Base-by-base conservation (phyloP, 2,113 vertebrate genomes). In the Forbesichthys papilliferus region DNA sequence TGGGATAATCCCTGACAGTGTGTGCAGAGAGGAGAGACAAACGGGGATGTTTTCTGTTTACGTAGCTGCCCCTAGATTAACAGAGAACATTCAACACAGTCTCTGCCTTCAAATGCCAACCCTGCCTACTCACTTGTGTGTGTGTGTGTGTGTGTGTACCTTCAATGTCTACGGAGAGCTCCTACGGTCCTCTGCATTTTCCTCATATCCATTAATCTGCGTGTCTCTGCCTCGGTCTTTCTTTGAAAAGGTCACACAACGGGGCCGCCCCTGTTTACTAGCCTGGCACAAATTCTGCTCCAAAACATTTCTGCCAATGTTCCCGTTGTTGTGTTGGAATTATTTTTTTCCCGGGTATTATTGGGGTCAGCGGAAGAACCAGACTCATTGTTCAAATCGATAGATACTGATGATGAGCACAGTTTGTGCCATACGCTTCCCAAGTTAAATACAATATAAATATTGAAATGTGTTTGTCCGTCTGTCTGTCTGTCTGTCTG, bases 31-130 rank as follows among this genome's bases (percentile, higher is more conserved):
- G 46, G 47, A 12, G 47, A 20, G 61, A 4, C 11, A 49, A 69
- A 66, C 55, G 58, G 69, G 42, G 68, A 66, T 73, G 54, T 75
- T 78, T 63, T 73, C 53, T 73, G 63, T 82, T 75, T 48, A 68
- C n/a, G 64, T 49, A 58, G 62, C 42, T 66, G 34, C 34, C 51
- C 7, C 51, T 58, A 27, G 55, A 71, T 74, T 85, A 74, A 48
- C 54, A 11, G 68, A 64, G 34, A 57, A 66, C 69, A 73, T 65
- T 55, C 64, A 57, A 67, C 53, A 51, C 1, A 0, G 1, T 60
- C 65, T 61, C 65, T 61, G 47, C 34, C 62, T 51, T 64, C 18
- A 73, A 66, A 75, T 62, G 42, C 36, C 65, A 56, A 4, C 48
- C 36, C 33, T 14, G 12, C 57, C 18, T 14, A 20, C 36, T 46